phyloP scores from a whole-genome alignment of 2,888 invertebrate species.

The Tridacna crocea region DNA sequence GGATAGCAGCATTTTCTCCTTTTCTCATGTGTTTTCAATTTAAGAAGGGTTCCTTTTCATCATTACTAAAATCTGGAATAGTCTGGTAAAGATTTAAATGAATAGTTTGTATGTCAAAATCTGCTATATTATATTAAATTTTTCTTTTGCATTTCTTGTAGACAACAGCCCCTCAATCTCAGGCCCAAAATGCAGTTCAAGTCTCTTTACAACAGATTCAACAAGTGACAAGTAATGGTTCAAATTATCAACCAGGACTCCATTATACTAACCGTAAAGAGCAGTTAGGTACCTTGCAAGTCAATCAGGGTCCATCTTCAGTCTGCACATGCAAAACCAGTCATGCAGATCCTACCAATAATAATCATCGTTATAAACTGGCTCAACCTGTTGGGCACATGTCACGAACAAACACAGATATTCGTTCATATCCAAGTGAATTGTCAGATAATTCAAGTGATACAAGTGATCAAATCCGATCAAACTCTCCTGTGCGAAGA shows the following conservation, averaged over 20 bases:
- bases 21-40: too few relatives aligned
- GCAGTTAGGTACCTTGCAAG: conserved; percentile 37
- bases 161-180: conserved; percentile 46
- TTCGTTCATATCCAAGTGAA: conserved; percentile 33
- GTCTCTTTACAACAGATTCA: conserved; percentile 47
- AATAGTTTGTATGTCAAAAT: too few relatives aligned
- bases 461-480: conserved; percentile 42
- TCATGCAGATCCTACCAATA: conserved; percentile 57
- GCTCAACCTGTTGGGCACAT: conserved; percentile 35
- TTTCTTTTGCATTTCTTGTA: conserved; percentile 10
- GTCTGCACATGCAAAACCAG: conserved; percentile 47
- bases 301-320: conserved; percentile 22
- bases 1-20: too few relatives aligned
- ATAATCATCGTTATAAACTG: conserved; percentile 66
- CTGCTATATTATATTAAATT: too few relatives aligned
- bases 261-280: conserved; percentile 60
- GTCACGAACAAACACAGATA: conserved; percentile 44
- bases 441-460: conserved; percentile 62
- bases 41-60: too few relatives aligned
- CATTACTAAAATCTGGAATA: too few relatives aligned
- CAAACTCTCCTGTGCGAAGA: conserved; percentile 36
- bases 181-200: conserved; percentile 32
- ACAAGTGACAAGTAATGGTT: conserved; percentile 37
- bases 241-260: conserved; percentile 39
- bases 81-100: too few relatives aligned